Evolutionary conservation across 2,888 invertebrate species (phyloP), one percentile per base, ranked within the genome.

Genomic region (Neocrepidodera transversa): DNA sequence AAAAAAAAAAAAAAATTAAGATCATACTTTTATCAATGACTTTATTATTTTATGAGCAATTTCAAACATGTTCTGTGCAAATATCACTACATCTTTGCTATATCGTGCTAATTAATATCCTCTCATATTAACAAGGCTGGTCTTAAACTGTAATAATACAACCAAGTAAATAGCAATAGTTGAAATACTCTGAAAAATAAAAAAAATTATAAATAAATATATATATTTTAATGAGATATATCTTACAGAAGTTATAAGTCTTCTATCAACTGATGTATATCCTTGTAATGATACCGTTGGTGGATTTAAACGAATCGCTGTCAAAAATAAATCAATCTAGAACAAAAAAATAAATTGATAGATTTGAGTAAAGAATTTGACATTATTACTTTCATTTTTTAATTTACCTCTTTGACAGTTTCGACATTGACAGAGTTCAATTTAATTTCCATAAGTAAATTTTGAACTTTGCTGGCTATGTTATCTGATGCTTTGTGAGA

Each of bases 301-400:
- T 3, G 88, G 87, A 74, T 88, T 88, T 85, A 88, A 85, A 75
- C 87, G 84, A 48, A 88, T 87, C 0, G 87, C 88, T 66, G 84
- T 84, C 63, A 88, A 83, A 76, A 88, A 88, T 60, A 87, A 81
- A 74, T 88, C 87, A 65, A 88, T 85, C 87, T 86, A 48, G 61
- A 74, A 69, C 49, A 59, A 55, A 60, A 10, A 18, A 7, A 17
- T 14, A 14, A 51, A 36, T 47, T 48, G 0, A 6, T 16, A 13
- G 7, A n/a, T n/a, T n/a, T n/a, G n/a, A n/a, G n/a, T n/a, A n/a
- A n/a, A n/a, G n/a, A n/a, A n/a, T n/a, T n/a, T n/a, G n/a, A n/a
- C n/a, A n/a, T n/a, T n/a, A n/a, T n/a, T n/a, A n/a, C n/a, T n/a
- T n/a, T n/a, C n/a, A n/a, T 8, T 30, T 10, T 30, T 30, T 32